Evolutionary conservation across 2,888 invertebrate species (phyloP), one percentile per base, ranked within the genome.

Genomic region (Catocala sponsa): DNA sequence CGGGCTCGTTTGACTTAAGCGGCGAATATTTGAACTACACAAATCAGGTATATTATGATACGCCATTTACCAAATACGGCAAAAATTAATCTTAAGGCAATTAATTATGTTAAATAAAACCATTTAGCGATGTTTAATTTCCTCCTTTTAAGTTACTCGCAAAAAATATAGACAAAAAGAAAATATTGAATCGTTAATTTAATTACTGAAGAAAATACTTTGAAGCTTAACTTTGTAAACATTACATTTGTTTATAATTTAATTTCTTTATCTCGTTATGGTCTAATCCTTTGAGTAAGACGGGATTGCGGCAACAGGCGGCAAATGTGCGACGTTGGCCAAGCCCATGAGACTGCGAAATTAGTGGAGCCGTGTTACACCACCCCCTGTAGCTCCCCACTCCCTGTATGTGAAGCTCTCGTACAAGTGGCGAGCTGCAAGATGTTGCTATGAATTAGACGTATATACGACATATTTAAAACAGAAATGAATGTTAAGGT

Each of bases 321-420:
- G 73, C 79, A 80, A 83, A 80, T 82, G 82, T 78, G 76, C 72
- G 70, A 74, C 71, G 78, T 76, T 71, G 74, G 81, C 80, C 76
- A 79, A 83, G 82, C 85, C 83, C 84, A 84, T 81, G 88, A 87
- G 87, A 88, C 86, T 84, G 79, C 78, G 81, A 90, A 91, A 91
- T 91, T 91, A 90, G 90, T 87, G 82, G 79, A 85, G 81, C 82
- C 78, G 72, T 85, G 87, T 85, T 82, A 83, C 81, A 78, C 72
- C 66, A 75, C 74, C 74, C 63, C 65, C 46, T 50, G 25, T 61
- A 65, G 68, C 68, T 70, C 65, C 67, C 66, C 63, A 60, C 81
- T 72, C 78, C 79, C 78, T 71, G 67, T 70, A 80, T 74, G 78
- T 79, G 72, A 80, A 77, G 62, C 61, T 67, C 59, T 68, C 61